Evolutionary conservation across 1,140 invertebrate species (phyloP), one percentile per base, ranked within the genome.

Genomic region (Aethina tumida): DNA sequence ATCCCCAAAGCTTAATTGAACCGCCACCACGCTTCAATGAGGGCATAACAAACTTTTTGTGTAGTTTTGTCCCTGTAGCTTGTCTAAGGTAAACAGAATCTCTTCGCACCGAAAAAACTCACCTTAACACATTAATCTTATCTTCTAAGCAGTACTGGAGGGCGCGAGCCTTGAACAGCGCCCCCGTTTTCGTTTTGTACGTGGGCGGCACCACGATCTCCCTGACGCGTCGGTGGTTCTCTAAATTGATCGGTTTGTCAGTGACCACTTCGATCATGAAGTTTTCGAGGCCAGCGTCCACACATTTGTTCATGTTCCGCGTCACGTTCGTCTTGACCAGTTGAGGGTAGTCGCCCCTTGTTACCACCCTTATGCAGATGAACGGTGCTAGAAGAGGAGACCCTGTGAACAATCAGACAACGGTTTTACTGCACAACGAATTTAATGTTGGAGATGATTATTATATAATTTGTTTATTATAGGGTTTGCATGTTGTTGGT

Each of bases 241-340:
- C 65, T 20, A 92, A 59, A 46, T 82, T 76, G 15, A 95, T 70
- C 2, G 76, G 70, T 64, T 91, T 94, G 59, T 98, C 95, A 7
- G 91, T 95, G 0, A 97, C 94, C 13, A 98, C 91, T 73, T 98
- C 93, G 49, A 98, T 85, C 40, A 97, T 78, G 58, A 96, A 99
- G 61, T 97, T 96, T 62, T 97, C 90, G 24, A 98, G 64, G 4
- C 93, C 93, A 4, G 87, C 81, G 56, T 90, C 81, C 32, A 81
- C 65, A 57, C 94, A 97, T 28, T 79, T 84, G 48, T 87, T 82
- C 61, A 97, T 77, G 62, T 99, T 99, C 39, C 84, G 73, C 20
- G 70, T 66, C 1, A 97, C 86, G 73, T 97, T 97, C 26, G 75
- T 75, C 58, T 79, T 79, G 0, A 98, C 92, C 30, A 98, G 65